Percentiles rank a stretch among this genome's conserved stretches.
Evolutionary conservation across 1,140 invertebrate genomes (phyloP).

Genomic region (Meloidogyne hapla): DNA sequence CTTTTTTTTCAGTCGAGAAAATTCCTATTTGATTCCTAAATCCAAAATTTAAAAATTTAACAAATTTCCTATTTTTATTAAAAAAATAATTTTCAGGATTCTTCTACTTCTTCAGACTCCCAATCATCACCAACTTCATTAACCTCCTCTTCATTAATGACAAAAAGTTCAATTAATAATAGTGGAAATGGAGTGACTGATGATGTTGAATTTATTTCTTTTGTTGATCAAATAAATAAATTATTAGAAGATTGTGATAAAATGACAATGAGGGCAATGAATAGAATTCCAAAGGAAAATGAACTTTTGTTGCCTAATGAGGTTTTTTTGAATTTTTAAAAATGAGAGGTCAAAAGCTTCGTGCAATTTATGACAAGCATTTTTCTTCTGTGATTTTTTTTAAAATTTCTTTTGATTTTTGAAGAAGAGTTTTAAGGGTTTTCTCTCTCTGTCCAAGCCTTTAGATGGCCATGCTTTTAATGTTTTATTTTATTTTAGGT

Average conservation of each 20-base stretch:
- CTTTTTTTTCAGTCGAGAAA: too few species aligned
- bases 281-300: constrained; percentile 48
- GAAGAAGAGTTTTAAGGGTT: too few species aligned
- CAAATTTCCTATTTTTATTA: too few species aligned
- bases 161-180: constrained; percentile 10
- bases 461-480: too few species aligned
- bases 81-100: neutral
- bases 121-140: neutral
- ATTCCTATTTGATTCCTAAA: too few species aligned
- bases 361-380: too few species aligned
- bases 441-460: too few species aligned
- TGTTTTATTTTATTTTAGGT: too few species aligned
- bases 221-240: constrained; percentile 32
- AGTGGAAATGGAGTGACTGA: neutral
- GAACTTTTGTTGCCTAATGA: constrained; percentile 34
- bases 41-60: too few species aligned
- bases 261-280: constrained; percentile 37
- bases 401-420: neutral
- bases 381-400: too few species aligned
- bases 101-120: neutral
- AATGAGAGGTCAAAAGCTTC: too few species aligned
- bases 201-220: constrained; percentile 41
- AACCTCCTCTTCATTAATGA: constrained; percentile 13
- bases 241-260: constrained; percentile 34
- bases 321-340: constrained; percentile 26